These are phyloP conservation scores for Plodia interpunctella DNA, from an alignment of 1,140 invertebrate species.

Conservation along the genomic window DNA sequence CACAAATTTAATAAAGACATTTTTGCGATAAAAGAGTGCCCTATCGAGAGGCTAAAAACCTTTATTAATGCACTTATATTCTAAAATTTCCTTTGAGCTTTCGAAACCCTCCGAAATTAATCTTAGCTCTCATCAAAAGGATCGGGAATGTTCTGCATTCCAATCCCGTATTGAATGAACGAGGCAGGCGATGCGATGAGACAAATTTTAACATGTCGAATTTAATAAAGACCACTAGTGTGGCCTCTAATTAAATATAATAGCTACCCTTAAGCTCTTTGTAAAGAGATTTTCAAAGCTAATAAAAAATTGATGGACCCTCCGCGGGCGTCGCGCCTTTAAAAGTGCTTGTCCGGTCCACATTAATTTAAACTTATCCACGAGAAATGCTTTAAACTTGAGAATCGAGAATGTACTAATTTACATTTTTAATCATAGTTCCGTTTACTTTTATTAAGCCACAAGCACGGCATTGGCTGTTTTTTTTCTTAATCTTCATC, in stretches of 20 bases:
- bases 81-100: conserved; percentile 70
- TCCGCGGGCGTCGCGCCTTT: conserved; percentile 25
- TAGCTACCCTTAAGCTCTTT: conserved; percentile 36
- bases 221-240: conserved; percentile 45
- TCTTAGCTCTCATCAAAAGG: conserved; percentile 70
- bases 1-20: conserved; percentile 69
- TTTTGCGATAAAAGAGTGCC: conserved; percentile 55
- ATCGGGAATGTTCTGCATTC: conserved; percentile 61
- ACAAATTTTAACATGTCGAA: conserved; percentile 57
- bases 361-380: conserved; percentile 66
- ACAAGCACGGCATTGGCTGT: conserved; percentile 39
- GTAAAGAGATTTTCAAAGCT: conserved; percentile 40
- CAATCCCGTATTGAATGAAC: conserved; percentile 53
- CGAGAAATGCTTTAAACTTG: conserved; percentile 57
- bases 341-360: conserved; percentile 45
- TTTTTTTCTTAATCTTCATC: conserved; percentile 27
- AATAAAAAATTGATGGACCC: conserved; percentile 59
- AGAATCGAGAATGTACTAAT: conserved; percentile 51
- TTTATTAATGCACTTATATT: conserved; percentile 75
- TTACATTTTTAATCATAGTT: conserved; percentile 60
- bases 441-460: conserved; percentile 42
- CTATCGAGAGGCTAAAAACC: conserved; percentile 53
- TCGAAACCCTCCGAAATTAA: conserved; percentile 64
- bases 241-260: conserved; percentile 50
- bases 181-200: conserved; percentile 30